phyloP scores from a whole-genome alignment of 2,113 vertebrate species.

The Apaloderma vittatum region DNA sequence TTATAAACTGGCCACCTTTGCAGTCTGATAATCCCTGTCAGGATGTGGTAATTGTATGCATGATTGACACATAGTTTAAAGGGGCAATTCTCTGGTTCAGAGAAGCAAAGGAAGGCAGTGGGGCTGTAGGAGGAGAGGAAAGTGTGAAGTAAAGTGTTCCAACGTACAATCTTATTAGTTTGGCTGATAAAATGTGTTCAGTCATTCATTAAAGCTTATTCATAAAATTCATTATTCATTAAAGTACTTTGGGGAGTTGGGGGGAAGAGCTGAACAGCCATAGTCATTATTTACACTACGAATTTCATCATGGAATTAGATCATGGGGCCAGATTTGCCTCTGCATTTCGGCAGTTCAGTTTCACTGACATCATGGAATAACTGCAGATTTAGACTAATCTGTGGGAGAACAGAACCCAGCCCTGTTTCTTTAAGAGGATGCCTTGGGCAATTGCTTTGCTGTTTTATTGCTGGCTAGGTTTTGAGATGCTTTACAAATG shows the following conservation, averaged over 20 bases:
- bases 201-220: constrained; percentile 60
- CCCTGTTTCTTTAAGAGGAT: constrained; percentile 19
- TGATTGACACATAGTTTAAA: background rate
- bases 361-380: constrained; percentile 55
- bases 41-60: background rate
- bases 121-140: background rate
- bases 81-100: background rate
- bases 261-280: background rate
- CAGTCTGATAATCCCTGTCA: background rate
- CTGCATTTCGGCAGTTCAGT: constrained; percentile 6
- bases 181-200: constrained; percentile 35
- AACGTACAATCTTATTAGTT: background rate
- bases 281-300: constrained; percentile 35
- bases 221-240: constrained; percentile 53
- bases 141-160: background rate
- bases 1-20: background rate
- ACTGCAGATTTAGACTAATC: constrained; percentile 11
- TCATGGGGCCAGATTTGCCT: constrained; percentile 39
- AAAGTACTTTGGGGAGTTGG: background rate
- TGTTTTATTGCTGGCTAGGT: constrained; percentile 17
- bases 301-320: background rate
- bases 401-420: constrained; percentile 20
- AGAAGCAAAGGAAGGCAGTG: background rate
- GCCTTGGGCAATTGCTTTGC: constrained; percentile 10
- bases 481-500: constrained; percentile 59